A percentile compares a stretch with the other conserved stretches of the same genome.
These are phyloP conservation scores for Pseudopodoces humilis DNA, from an alignment of 2,113 vertebrate genomes.

Conservation along the genomic window DNA sequence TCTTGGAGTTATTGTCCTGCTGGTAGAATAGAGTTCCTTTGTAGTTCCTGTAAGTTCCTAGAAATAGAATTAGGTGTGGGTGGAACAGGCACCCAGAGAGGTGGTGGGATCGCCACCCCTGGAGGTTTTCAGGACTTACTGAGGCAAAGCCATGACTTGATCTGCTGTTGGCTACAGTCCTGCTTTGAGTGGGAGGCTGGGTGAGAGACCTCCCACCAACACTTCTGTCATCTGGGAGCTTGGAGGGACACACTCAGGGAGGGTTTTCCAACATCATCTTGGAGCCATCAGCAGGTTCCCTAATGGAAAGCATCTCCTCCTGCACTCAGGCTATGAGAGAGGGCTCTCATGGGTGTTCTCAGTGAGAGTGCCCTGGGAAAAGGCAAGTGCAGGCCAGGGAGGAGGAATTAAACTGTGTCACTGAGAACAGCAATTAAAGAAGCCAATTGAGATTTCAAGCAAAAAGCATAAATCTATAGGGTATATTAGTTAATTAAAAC, in stretches of 20 bases:
- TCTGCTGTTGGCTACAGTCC: neutral
- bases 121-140: neutral
- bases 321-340: neutral
- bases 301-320: neutral
- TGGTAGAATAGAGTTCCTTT: neutral
- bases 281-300: neutral
- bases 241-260: neutral
- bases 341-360: neutral
- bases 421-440: conserved; percentile 26
- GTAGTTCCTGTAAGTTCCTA: neutral
- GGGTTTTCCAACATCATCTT: neutral
- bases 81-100: neutral
- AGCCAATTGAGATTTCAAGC: conserved; percentile 30
- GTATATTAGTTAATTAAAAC: conserved; percentile 54
- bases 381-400: neutral
- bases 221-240: neutral
- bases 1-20: neutral
- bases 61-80: neutral
- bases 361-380: neutral
- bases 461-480: conserved; percentile 13
- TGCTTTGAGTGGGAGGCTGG: neutral
- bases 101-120: neutral
- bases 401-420: neutral
- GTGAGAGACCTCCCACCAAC: neutral
- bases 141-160: neutral